Evolutionary conservation across 2,888 invertebrate species (phyloP).

Genomic region (Lasioglossum lativentre): DNA sequence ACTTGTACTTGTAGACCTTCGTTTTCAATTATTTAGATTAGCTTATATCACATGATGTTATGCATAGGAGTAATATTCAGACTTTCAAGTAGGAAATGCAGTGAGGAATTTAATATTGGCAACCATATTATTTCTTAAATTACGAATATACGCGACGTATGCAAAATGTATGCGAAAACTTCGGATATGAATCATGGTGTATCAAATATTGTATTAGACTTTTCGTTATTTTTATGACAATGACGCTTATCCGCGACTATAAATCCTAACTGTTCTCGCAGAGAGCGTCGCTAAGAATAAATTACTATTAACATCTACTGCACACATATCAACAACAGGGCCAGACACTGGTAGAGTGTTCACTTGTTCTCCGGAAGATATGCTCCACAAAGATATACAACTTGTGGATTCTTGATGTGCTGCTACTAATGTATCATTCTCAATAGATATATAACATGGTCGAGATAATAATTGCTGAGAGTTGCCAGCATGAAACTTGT

Average conservation of each 20-base stretch:
- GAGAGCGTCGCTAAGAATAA: constrained; percentile 88
- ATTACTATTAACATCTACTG: constrained; percentile 86
- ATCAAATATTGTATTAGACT: not conserved
- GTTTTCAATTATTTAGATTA: constrained; percentile 23
- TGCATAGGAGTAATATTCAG: constrained; percentile 20
- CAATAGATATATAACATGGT: constrained; percentile 87
- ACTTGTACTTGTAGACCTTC: constrained; percentile 8
- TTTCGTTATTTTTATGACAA: constrained; percentile 18
- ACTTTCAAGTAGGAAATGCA: constrained; percentile 13
- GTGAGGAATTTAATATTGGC: constrained; percentile 12
- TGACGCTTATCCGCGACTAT: constrained; percentile 84
- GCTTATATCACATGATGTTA: constrained; percentile 7
- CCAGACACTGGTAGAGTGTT: constrained; percentile 88
- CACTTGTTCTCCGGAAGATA: constrained; percentile 85
- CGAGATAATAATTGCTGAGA: constrained; percentile 89
- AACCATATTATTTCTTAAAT: constrained; percentile 16
- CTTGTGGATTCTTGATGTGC: constrained; percentile 92
- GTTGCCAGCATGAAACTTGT: constrained; percentile 89
- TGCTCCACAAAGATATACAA: constrained; percentile 88
- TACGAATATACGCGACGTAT: constrained; percentile 15
- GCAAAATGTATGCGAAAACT: not conserved
- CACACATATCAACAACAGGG: constrained; percentile 89
- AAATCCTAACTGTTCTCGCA: constrained; percentile 88
- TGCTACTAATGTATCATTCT: constrained; percentile 88
- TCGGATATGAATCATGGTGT: not conserved